Evolutionary conservation across 2,797 vertebrate genomes (phyloP).

Genomic region (Leuciscus waleckii): DNA sequence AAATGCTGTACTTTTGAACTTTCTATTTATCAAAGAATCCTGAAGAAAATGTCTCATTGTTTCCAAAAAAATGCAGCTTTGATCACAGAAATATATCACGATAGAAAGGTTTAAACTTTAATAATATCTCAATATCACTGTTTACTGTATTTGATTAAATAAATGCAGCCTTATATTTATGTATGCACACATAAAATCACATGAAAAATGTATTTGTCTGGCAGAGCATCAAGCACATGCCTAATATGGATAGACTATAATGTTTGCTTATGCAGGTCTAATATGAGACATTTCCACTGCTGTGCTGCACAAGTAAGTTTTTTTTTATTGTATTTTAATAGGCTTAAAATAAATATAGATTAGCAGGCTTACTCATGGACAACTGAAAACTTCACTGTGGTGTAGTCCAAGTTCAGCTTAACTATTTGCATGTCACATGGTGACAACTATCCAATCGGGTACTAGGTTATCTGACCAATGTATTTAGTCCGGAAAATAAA

Average conservation of each 20-base stretch:
- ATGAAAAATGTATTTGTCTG: background rate
- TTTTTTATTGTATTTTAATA: background rate
- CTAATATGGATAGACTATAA: background rate
- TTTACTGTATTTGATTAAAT: background rate
- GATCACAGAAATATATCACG: background rate
- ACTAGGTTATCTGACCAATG: constrained; percentile 53
- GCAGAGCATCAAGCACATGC: background rate
- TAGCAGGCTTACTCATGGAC: background rate
- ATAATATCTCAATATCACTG: background rate
- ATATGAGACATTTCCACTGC: background rate
- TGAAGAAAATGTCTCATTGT: background rate
- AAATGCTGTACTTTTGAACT: background rate
- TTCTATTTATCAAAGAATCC: background rate
- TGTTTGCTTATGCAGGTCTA: background rate
- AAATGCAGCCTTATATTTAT: background rate
- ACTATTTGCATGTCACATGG: constrained; percentile 68
- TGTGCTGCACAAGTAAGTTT: background rate
- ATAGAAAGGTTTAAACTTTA: background rate
- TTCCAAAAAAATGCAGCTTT: background rate
- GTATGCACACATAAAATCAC: background rate
- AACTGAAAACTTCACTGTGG: background rate
- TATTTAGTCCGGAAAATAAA: constrained; percentile 63
- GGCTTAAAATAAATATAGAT: background rate
- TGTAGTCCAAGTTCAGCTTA: constrained; percentile 26
- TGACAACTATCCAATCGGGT: constrained; percentile 61